phyloP scores from a whole-genome alignment of 2,888 invertebrate genomes.

The Sminthurides aquaticus region DNA sequence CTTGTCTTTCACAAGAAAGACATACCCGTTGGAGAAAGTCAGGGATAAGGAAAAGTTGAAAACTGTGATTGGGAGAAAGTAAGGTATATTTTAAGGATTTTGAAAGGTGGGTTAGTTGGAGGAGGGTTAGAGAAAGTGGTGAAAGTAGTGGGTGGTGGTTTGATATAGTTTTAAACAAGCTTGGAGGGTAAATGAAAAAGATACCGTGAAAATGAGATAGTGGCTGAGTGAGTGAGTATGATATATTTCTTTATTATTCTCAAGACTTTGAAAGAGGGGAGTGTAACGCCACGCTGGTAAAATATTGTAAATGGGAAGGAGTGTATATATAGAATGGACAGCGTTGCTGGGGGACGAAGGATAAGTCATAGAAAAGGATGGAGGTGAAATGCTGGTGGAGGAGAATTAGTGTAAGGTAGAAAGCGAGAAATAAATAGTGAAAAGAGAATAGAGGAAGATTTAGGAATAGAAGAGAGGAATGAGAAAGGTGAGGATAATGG shows the following conservation, averaged over 20 bases:
- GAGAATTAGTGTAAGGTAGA: background rate
- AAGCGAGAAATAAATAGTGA: background rate
- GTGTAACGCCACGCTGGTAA: too few species aligned
- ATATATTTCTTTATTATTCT: background rate
- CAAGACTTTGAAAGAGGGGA: background rate
- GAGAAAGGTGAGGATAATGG: background rate
- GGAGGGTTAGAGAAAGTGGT: too few species aligned
- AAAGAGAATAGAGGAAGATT: conserved; percentile 2
- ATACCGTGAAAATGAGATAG: background rate
- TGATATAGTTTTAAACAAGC: background rate
- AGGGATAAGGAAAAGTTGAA: too few species aligned
- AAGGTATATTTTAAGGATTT: too few species aligned
- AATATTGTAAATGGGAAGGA: too few species aligned
- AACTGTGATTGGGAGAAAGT: too few species aligned
- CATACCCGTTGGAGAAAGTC: too few species aligned
- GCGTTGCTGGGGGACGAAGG: background rate
- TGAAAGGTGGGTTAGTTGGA: too few species aligned
- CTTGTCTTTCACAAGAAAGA: too few species aligned
- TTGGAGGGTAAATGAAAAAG: background rate
- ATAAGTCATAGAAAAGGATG: background rate
- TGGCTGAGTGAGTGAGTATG: background rate
- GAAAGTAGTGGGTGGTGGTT: too few species aligned
- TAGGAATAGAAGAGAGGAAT: too few species aligned
- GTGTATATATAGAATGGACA: too few species aligned
- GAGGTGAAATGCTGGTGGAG: background rate